Evolutionary conservation across 2,113 vertebrate genomes (phyloP), one percentile per base, ranked within the genome.

Genomic region (Spheniscus mendiculus): DNA sequence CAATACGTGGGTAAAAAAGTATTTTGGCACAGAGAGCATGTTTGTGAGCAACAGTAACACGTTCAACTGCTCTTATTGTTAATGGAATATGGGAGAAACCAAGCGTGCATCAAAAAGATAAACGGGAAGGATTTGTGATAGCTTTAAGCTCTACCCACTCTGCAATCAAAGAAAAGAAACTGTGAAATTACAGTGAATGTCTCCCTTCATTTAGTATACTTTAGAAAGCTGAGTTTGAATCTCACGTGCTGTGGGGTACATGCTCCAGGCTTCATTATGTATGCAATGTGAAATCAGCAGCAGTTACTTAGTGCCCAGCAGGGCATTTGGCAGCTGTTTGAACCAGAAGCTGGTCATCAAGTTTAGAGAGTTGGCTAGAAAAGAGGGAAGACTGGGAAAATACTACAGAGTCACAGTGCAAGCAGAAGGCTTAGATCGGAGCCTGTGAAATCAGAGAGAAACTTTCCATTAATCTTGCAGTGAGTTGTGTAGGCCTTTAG

Each of bases 251-350:
- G 22, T 58, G 58, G 42, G 52, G 14, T 83, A 53, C 5, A 1
- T 30, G 36, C 0, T 0, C 83, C 83, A 78, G 63, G 58, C 5
- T 85, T 73, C 56, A 77, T 93, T 91, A 87, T 52, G 15, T n/a
- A 72, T 30, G 61, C 63, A 69, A 49, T 42, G 18, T 2, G 8
- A 89, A 95, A 95, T 93, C 67, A 89, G 59, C 42, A 84, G 55
- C 47, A 90, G 72, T 59, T 72, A 87, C 56, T 89, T 71, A 55
- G 47, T 34, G 55, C 71, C 72, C 84, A 93, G 78, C 50, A 88
- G 49, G 67, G 42, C 62, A 65, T 89, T 53, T 96, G 84, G 56
- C 91, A 91, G 62, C 58, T 95, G 32, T 90, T 96, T 83, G 58
- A 93, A 65, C 36, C 56, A 80, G 81, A 80, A 93, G 34, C 32